Base-by-base conservation (phyloP, 1,140 invertebrate species). In the Teleogryllus occipitalis region DNA sequence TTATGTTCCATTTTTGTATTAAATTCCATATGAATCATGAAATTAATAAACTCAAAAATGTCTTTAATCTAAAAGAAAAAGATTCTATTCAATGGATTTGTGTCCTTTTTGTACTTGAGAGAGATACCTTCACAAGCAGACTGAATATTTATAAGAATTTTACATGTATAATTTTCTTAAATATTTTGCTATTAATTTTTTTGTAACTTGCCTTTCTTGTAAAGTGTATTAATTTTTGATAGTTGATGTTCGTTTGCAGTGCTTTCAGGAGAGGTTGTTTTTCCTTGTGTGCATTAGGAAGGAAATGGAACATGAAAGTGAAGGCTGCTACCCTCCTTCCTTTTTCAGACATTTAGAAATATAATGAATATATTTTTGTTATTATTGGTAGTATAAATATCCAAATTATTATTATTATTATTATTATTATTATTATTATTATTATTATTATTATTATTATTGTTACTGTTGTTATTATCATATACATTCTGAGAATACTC, bases 91-190 rank as follows among this genome's bases (percentile, higher is more conserved):
- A 14, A 18, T 14, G 18, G 54, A 14, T 65, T 65, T 10, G 18
- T 14, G 54, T 14, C 10, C 10, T 65, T 65, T 65, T 65, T 65
- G 18, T 65, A 65, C 54, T 65, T 65, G 54, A 18, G 54, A 65
- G 10, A 65, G 54, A 65, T 65, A 65, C 10, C 10, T 65, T 65
- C 54, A 14, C 54, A 65, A 65, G 54, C 27, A 65, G 54, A 65
- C 54, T 65, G 54, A 65, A 65, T 65, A 65, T 65, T 65, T 65
- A 65, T 65, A 65, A 65, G 54, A 65, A 65, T 10, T 65, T 65
- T 10, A 65, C 10, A 10, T 65, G 10, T 14, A 65, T 65, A 65
- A 14, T 65, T 65, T 65, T 65, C 10, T 65, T 14, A 65, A 65
- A 65, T 65, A 65, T 65, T 14, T 65, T 65, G 27, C 27, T 65